These are phyloP conservation scores for Drosophila prosaltans DNA, from an alignment of 1,140 invertebrate genomes.

Conservation along the genomic window DNA sequence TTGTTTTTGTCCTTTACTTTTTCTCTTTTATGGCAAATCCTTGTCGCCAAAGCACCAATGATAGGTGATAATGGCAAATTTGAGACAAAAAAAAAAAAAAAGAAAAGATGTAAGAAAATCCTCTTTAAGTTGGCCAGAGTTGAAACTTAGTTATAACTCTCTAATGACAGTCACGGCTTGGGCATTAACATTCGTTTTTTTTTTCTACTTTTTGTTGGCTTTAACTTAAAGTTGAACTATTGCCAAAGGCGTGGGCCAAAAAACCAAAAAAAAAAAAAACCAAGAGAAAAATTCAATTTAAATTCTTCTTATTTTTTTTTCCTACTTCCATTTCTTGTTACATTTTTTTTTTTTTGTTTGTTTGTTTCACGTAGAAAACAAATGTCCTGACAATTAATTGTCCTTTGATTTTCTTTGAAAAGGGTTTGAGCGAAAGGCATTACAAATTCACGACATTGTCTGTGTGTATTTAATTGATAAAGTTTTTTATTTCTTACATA, in stretches of 20 bases:
- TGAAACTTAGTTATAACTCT: slow-evolving; percentile 15
- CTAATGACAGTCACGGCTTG: slow-evolving; percentile 20
- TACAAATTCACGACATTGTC: slow-evolving; percentile 24
- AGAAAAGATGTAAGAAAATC: background rate
- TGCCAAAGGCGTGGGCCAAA: background rate
- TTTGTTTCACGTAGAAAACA: slow-evolving; percentile 29
- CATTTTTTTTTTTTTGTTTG: slow-evolving; percentile 1
- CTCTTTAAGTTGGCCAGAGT: slow-evolving; percentile 10
- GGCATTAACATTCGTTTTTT: slow-evolving; percentile 12
- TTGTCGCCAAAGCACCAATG: slow-evolving; percentile 72
- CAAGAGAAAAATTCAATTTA: slow-evolving; percentile 52
- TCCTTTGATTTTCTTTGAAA: slow-evolving; percentile 72
- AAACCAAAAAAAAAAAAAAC: slow-evolving; percentile 16
- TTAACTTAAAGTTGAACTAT: slow-evolving; percentile 5
- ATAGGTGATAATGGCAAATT: slow-evolving; percentile 82
- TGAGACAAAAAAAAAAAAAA: slow-evolving; percentile 34
- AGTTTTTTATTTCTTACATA: slow-evolving; percentile 42
- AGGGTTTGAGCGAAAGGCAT: slow-evolving; percentile 30
- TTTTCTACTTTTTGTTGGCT: slow-evolving; percentile 9
- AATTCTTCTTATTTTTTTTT: slow-evolving; percentile 49
- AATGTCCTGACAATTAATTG: slow-evolving; percentile 79
- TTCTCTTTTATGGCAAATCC: slow-evolving; percentile 60
- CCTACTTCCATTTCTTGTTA: slow-evolving; percentile 21
- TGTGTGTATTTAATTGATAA: slow-evolving; percentile 64
- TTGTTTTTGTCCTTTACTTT: slow-evolving; percentile 10